A percentile compares a stretch with the other conserved stretches of the same genome.
Evolutionary conservation across 37 sponge, comb jelly and placozoan species (phyloP).

Genomic region (Cladorhizidae sp.): DNA sequence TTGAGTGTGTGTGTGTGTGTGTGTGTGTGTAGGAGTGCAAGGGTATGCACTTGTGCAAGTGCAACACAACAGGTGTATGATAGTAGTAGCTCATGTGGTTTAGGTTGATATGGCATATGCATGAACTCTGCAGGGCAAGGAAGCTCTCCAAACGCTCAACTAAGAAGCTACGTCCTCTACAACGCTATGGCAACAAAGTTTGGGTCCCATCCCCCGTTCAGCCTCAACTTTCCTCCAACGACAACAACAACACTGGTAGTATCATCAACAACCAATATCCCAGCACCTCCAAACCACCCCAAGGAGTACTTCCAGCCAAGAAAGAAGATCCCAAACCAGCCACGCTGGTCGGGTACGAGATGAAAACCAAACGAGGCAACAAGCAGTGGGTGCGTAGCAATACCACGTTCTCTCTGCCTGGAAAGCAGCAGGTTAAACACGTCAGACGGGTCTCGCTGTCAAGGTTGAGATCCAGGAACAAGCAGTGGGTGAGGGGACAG

Average conservation of each 20-base stretch:
- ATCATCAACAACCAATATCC: background rate
- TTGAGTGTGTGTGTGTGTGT: no score
- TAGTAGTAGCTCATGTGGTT: no score
- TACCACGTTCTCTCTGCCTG: background rate
- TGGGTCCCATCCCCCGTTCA: background rate
- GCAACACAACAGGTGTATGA: no score
- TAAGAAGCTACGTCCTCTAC: background rate
- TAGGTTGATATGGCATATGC: no score
- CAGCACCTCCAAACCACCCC: background rate
- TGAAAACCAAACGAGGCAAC: slow-evolving; percentile 48
- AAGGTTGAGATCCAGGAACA: no score
- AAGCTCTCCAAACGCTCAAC: background rate
- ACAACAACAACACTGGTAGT: background rate
- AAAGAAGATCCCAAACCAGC: background rate
- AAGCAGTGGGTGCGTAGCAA: slow-evolving; percentile 45
- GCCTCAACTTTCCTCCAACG: background rate
- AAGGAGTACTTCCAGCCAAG: background rate
- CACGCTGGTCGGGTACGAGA: slow-evolving; percentile 27
- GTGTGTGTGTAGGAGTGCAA: no score
- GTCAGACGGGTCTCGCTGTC: no score
- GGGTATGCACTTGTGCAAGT: no score
- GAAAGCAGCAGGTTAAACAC: no score
- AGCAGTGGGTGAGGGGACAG: no score
- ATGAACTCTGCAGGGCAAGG: background rate
- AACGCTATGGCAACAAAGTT: background rate